These are phyloP conservation scores for Calyptommatus sinebrachiatus DNA, from an alignment of 2,113 vertebrate genomes.

Conservation along the genomic window DNA sequence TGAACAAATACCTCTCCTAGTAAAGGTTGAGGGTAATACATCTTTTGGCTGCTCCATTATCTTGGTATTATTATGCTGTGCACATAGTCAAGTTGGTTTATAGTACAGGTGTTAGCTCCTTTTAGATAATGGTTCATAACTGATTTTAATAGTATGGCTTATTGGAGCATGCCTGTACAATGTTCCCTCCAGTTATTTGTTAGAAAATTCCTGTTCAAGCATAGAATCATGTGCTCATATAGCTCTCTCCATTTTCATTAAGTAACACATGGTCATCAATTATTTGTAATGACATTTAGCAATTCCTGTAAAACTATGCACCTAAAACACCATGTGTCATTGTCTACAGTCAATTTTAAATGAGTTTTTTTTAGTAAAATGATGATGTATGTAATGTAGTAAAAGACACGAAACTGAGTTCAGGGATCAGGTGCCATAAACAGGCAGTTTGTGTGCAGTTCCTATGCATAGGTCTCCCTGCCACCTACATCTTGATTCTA, in stretches of 20 bases:
- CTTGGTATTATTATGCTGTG: constrained; percentile 40
- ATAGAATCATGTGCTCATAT: not conserved
- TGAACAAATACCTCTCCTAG: not conserved
- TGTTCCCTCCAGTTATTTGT: constrained; percentile 47
- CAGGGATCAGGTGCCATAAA: too few relatives aligned
- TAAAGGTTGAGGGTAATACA: not conserved
- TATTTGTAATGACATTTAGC: constrained; percentile 9
- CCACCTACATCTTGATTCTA: too few relatives aligned
- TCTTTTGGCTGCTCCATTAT: constrained; percentile 19
- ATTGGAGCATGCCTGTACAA: constrained; percentile 48
- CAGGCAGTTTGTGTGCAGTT: too few relatives aligned
- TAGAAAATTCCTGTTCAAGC: constrained; percentile 31
- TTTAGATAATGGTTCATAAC: constrained; percentile 50
- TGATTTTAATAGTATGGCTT: constrained; percentile 51
- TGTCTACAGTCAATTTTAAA: not conserved
- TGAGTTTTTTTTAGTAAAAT: not conserved
- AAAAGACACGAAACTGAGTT: not conserved
- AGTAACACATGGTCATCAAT: constrained; percentile 3
- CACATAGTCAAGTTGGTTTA: constrained; percentile 35
- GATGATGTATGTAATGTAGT: not conserved
- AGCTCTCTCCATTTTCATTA: constrained; percentile 9
- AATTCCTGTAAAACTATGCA: constrained; percentile 1
- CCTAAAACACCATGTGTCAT: not conserved
- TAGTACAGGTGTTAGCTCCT: constrained; percentile 44
- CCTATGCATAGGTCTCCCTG: too few relatives aligned